Evolutionary conservation across 1,140 invertebrate species (phyloP).

Genomic region (Glossosoma conforme): DNA sequence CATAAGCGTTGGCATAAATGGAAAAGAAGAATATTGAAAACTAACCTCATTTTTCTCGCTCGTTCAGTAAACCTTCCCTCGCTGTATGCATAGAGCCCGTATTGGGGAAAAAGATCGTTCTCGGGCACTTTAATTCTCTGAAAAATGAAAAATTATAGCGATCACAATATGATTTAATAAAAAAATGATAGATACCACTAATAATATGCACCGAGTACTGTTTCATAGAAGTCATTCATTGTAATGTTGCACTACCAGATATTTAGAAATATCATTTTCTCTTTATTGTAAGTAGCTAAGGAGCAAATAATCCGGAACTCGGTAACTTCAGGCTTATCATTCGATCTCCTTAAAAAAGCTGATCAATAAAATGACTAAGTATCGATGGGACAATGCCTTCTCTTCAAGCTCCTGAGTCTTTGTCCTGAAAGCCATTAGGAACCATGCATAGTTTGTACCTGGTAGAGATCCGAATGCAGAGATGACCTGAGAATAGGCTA

Average conservation of each 20-base stretch:
- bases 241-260: conserved; percentile 9
- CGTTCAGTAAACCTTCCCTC: conserved; percentile 67
- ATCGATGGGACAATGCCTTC: no score
- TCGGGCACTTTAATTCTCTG: conserved; percentile 56
- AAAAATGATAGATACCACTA: not conserved
- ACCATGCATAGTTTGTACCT: no score
- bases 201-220: no score
- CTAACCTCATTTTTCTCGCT: conserved; percentile 52
- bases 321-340: no score
- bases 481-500: no score
- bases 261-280: conserved; percentile 18
- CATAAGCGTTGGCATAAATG: not conserved
- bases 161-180: not conserved
- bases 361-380: no score
- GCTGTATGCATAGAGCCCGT: conserved; percentile 76
- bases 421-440: no score
- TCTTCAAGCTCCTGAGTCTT: no score
- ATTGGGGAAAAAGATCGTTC: conserved; percentile 59
- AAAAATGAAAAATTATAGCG: conserved; percentile 6
- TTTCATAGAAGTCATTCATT: no score
- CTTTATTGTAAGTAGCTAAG: not conserved
- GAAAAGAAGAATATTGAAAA: not conserved
- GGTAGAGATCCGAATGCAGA: no score
- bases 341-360: no score
- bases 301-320: not conserved